A percentile compares a stretch with the other conserved stretches of the same genome.
phyloP scores from a whole-genome alignment of 2,797 vertebrate species.

The Echiichthys vipera region DNA sequence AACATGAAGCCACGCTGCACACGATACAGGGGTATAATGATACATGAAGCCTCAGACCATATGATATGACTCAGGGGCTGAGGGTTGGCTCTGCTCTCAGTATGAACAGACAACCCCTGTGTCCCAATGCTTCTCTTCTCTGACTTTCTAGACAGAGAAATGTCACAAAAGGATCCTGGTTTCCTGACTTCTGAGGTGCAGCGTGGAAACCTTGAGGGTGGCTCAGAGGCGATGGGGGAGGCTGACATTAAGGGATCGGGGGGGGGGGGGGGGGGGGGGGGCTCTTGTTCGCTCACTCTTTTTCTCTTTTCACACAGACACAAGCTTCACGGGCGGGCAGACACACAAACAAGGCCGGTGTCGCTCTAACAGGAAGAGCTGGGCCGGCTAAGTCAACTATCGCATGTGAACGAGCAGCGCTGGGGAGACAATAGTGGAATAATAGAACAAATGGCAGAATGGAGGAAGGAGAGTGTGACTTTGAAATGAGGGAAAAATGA shows the following conservation, averaged over 20 bases:
- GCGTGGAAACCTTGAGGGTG: conserved; percentile 28
- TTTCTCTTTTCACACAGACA: conserved; percentile 31
- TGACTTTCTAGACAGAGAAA: conserved; percentile 1
- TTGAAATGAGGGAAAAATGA: not conserved
- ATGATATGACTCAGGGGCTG: conserved; percentile 3
- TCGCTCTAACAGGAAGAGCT: conserved; percentile 52
- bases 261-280: too few species aligned
- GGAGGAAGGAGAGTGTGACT: not conserved
- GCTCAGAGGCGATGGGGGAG: conserved; percentile 25
- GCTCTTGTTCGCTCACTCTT: conserved; percentile 20
- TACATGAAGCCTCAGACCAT: not conserved
- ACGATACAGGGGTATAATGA: conserved; percentile 5
- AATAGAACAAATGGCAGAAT: not conserved
- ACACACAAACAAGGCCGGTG: conserved; percentile 49
- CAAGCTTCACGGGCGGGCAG: conserved; percentile 30
- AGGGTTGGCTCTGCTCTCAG: conserved; percentile 18
- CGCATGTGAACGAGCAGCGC: conserved; percentile 22
- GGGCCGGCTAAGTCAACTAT: conserved; percentile 43
- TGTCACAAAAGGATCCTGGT: not conserved
- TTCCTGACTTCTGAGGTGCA: conserved; percentile 26
- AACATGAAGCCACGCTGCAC: conserved; percentile 3
- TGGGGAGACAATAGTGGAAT: conserved; percentile 6
- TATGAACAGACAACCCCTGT: not conserved
- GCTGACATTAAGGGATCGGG: conserved; percentile 19
- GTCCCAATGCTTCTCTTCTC: not conserved